These are phyloP conservation scores for Hipposideros armiger DNA, from an alignment of 2,113 vertebrate genomes.

Conservation along the genomic window DNA sequence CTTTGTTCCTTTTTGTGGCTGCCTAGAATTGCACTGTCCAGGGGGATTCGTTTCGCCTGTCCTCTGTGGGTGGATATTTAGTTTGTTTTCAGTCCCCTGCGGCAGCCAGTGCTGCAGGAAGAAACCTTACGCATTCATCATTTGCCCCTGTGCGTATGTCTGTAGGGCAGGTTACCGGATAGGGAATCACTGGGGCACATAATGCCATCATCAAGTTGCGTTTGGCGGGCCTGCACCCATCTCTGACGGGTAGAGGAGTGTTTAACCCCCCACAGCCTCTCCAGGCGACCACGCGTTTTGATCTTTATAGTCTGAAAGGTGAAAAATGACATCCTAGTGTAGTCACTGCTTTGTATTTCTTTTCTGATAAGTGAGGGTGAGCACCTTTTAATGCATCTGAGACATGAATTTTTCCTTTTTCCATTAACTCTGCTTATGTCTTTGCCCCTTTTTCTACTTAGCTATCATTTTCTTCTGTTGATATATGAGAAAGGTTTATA, in stretches of 20 bases:
- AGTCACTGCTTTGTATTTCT: background rate
- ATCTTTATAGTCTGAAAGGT: background rate
- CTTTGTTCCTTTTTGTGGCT: background rate
- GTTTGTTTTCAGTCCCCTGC: background rate
- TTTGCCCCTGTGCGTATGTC: background rate
- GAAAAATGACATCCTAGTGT: background rate
- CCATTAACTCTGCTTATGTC: background rate
- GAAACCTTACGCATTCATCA: background rate
- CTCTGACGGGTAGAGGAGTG: rapidly evolving
- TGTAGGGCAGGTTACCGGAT: background rate
- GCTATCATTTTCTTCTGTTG: background rate
- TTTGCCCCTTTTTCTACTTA: background rate
- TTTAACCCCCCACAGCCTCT: background rate
- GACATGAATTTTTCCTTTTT: background rate
- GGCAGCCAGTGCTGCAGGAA: background rate
- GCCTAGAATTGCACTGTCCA: rapidly evolving
- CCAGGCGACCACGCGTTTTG: background rate
- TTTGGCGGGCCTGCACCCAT: background rate
- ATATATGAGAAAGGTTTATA: background rate
- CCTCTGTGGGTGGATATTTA: background rate
- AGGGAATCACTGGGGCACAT: background rate
- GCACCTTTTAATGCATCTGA: background rate
- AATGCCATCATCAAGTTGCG: background rate
- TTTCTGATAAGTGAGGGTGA: background rate
- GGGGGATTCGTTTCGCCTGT: background rate